Percentiles rank a stretch among this genome's conserved stretches.
phyloP scores from a whole-genome alignment of 2,113 vertebrate genomes.

The Cynoglossus semilaevis region DNA sequence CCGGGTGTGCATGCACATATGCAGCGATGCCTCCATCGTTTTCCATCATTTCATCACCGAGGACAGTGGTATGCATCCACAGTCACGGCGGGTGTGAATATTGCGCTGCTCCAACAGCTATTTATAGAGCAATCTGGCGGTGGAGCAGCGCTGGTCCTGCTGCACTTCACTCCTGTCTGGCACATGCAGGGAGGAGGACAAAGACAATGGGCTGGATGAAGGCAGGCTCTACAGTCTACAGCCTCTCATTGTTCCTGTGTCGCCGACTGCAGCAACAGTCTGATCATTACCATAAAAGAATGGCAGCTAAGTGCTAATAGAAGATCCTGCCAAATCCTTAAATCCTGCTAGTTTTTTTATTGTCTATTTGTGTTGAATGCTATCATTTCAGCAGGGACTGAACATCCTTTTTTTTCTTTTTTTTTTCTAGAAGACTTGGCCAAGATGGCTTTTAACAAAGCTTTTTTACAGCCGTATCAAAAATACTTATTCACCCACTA shows the following conservation, averaged over 20 bases:
- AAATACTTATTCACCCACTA: no score
- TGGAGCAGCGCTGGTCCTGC: constrained; percentile 26
- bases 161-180: constrained; percentile 32
- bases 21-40: not conserved
- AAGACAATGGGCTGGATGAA: constrained; percentile 24
- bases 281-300: constrained; percentile 43
- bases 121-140: constrained; percentile 35
- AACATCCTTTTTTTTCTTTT: no score
- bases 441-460: no score
- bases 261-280: constrained; percentile 65
- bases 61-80: not conserved
- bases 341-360: no score
- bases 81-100: not conserved
- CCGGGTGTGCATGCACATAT: no score
- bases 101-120: constrained; percentile 19
- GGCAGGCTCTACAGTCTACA: not conserved
- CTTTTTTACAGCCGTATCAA: no score
- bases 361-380: no score
- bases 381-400: no score
- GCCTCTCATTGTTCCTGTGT: constrained; percentile 78
- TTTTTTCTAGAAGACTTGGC: not conserved
- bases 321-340: not conserved
- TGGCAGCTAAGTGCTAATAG: no score
- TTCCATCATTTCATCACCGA: not conserved
- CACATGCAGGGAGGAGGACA: constrained; percentile 6